These are phyloP conservation scores for Allacma fusca DNA, from an alignment of 2,888 invertebrate species.

Conservation along the genomic window DNA sequence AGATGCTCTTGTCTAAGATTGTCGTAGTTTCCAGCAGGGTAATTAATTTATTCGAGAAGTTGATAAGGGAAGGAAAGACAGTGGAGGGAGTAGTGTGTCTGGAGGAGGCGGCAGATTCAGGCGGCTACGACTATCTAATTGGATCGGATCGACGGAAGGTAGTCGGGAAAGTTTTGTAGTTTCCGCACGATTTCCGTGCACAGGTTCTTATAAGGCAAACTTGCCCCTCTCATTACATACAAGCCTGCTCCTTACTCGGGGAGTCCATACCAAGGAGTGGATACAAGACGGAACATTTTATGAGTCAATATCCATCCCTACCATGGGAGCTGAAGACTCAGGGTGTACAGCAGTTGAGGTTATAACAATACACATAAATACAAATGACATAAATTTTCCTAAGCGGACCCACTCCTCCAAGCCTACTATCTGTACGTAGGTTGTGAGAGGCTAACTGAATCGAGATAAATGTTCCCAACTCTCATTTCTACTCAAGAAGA, in stretches of 20 bases:
- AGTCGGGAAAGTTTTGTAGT: constrained; percentile 61
- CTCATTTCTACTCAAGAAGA: too few species aligned
- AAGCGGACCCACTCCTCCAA: background rate
- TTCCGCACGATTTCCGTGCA: constrained; percentile 61
- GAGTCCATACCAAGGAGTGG: background rate
- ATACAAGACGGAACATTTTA: background rate
- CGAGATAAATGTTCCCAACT: background rate
- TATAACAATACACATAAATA: constrained; percentile 16
- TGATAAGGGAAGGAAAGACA: constrained; percentile 47
- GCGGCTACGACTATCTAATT: constrained; percentile 60
- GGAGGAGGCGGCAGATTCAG: constrained; percentile 47
- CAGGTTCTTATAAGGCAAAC: constrained; percentile 33
- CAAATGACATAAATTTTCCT: constrained; percentile 10
- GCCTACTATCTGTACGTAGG: background rate
- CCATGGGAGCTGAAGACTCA: background rate
- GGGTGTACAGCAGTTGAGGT: too few species aligned
- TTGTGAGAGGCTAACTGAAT: background rate
- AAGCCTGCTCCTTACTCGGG: background rate
- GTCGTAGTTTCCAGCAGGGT: constrained; percentile 58
- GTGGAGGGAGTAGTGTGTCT: constrained; percentile 1
- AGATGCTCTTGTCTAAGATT: constrained; percentile 38
- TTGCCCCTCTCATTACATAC: constrained; percentile 1
- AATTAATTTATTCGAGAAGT: constrained; percentile 60
- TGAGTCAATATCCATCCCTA: background rate
- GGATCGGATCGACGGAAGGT: constrained; percentile 61